Evolutionary conservation across 2,888 invertebrate species (phyloP).

Genomic region (Melitaea athalia): DNA sequence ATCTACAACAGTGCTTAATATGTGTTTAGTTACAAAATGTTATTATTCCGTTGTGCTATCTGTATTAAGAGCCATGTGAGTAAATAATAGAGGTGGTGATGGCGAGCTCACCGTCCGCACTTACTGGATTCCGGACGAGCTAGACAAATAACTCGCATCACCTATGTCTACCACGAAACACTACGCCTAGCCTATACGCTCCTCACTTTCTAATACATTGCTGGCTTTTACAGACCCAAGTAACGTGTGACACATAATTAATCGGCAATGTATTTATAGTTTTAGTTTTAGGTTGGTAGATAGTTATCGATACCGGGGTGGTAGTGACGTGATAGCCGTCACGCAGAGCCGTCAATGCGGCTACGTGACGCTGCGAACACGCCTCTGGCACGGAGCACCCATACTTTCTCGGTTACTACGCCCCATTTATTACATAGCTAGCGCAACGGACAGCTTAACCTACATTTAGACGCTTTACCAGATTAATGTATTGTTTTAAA

Average conservation of each 20-base stretch:
- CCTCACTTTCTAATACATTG: neutral
- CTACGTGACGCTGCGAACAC: constrained; percentile 10
- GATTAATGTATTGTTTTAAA: constrained; percentile 12
- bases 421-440: constrained; percentile 10
- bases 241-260: too few relatives aligned
- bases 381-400: constrained; percentile 13
- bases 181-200: neutral
- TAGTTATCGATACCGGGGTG: neutral
- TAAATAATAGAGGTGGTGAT: constrained; percentile 7
- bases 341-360: constrained; percentile 14
- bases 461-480: constrained; percentile 9
- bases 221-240: neutral
- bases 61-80: neutral
- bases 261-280: neutral
- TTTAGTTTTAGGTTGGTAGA: neutral
- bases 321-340: constrained; percentile 6
- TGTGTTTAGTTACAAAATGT: neutral
- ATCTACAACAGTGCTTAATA: neutral
- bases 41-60: neutral
- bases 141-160: constrained; percentile 11
- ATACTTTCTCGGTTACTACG: constrained; percentile 11
- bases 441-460: constrained; percentile 11
- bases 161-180: neutral
- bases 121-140: constrained; percentile 11
- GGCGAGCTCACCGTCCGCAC: constrained; percentile 3